Evolutionary conservation across 2,797 vertebrate genomes (phyloP).

Genomic region (Anisognathus igniventris): DNA sequence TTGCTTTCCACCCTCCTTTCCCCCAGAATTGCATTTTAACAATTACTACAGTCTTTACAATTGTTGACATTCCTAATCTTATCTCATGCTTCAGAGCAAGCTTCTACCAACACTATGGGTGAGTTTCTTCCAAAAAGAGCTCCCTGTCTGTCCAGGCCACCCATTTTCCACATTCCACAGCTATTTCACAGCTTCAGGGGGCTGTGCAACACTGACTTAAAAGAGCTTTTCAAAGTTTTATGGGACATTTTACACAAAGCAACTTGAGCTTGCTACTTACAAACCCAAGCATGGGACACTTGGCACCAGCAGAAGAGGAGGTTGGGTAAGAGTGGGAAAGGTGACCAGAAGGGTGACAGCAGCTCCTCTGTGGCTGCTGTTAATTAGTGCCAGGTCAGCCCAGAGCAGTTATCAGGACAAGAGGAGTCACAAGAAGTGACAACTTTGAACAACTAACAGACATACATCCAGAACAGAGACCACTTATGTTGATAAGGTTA

Average conservation of each 20-base stretch:
- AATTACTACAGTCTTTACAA: background rate
- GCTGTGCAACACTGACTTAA: background rate
- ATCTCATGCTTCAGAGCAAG: background rate
- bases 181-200: background rate
- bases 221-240: background rate
- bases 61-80: background rate
- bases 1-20: background rate
- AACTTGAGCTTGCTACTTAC: background rate
- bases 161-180: background rate
- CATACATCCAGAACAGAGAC: background rate
- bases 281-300: background rate
- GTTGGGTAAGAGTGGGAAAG: background rate
- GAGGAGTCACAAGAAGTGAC: background rate
- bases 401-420: background rate
- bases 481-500: accelerated
- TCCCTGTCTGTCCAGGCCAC: background rate
- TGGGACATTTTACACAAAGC: background rate
- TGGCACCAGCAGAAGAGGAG: background rate
- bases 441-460: background rate
- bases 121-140: background rate
- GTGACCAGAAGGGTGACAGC: background rate
- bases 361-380: background rate
- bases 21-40: background rate
- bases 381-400: background rate
- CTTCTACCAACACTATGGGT: background rate